Percentiles rank a stretch among this genome's conserved stretches.
phyloP scores from a whole-genome alignment of 1,140 invertebrate species.

The Chironomus tepperi region DNA sequence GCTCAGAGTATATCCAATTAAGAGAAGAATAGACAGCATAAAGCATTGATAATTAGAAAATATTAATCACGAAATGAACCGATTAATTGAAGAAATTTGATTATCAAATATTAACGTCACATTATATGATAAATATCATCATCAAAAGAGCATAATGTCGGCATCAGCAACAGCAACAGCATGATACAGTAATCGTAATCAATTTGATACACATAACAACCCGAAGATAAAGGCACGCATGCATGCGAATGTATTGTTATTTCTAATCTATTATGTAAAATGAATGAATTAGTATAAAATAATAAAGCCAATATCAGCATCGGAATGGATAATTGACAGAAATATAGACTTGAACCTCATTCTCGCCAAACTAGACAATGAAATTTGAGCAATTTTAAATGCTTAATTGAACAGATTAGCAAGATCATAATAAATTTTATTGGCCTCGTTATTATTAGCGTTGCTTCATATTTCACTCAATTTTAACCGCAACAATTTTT shows the following conservation, averaged over 20 bases:
- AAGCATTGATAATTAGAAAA: no score
- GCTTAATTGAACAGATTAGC: slow-evolving; percentile 8
- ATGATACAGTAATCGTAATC: neutral
- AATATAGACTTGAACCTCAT: neutral
- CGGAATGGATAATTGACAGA: no score
- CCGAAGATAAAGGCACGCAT: neutral
- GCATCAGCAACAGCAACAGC: no score
- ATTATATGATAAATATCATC: neutral
- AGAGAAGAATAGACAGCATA: no score
- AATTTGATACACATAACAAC: neutral
- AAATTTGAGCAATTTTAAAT: neutral
- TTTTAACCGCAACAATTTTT: no score
- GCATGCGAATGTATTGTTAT: neutral
- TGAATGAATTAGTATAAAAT: no score
- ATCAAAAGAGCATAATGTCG: neutral
- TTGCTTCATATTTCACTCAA: no score
- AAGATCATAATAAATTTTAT: neutral
- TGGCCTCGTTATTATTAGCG: no score
- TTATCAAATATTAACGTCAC: neutral
- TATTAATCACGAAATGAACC: neutral
- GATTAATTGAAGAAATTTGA: slow-evolving; percentile 6
- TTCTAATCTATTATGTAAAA: no score
- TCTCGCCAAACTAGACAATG: neutral
- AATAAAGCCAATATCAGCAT: no score
- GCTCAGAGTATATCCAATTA: no score